phyloP scores from a whole-genome alignment of 1,140 invertebrate genomes.

The Drosophila quadrilineata region DNA sequence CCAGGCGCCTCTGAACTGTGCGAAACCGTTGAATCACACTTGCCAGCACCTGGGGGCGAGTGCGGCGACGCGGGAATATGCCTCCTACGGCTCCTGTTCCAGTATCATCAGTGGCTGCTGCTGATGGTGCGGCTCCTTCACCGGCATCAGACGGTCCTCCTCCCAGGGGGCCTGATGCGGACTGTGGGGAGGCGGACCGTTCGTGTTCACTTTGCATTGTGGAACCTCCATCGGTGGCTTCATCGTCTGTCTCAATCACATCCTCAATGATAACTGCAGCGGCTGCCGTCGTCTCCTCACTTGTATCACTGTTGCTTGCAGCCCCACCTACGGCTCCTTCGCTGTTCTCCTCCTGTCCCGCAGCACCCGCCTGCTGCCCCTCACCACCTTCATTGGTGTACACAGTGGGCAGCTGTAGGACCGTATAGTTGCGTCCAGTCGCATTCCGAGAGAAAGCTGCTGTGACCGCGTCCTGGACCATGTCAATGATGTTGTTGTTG shows the following conservation, averaged over 20 bases:
- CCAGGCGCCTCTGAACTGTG: constrained; percentile 84
- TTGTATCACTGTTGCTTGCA: constrained; percentile 23
- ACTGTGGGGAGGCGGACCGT: not conserved
- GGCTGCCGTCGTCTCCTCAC: constrained; percentile 52
- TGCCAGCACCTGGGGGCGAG: constrained; percentile 84
- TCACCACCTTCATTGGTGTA: constrained; percentile 56
- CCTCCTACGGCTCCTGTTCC: constrained; percentile 8
- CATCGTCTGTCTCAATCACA: constrained; percentile 59
- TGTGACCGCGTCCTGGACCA: constrained; percentile 76
- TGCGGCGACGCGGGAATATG: constrained; percentile 65
- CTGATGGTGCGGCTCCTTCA: not conserved
- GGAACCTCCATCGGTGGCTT: constrained; percentile 35
- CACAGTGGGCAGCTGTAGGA: constrained; percentile 70
- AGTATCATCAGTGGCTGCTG: constrained; percentile 1
- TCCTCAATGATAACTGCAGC: constrained; percentile 70
- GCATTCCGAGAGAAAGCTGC: constrained; percentile 72
- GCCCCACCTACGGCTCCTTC: constrained; percentile 14
- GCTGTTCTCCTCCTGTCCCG: constrained; percentile 1
- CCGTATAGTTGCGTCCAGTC: constrained; percentile 68
- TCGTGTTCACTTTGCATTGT: constrained; percentile 31
- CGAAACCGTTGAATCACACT: constrained; percentile 84
- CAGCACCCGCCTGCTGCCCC: constrained; percentile 3
- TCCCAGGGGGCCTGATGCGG: too few species aligned
- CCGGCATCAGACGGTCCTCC: too few species aligned
- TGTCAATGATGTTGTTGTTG: constrained; percentile 80